Base-by-base conservation (phyloP, 1,140 invertebrate genomes). In the Papilio polytes region DNA sequence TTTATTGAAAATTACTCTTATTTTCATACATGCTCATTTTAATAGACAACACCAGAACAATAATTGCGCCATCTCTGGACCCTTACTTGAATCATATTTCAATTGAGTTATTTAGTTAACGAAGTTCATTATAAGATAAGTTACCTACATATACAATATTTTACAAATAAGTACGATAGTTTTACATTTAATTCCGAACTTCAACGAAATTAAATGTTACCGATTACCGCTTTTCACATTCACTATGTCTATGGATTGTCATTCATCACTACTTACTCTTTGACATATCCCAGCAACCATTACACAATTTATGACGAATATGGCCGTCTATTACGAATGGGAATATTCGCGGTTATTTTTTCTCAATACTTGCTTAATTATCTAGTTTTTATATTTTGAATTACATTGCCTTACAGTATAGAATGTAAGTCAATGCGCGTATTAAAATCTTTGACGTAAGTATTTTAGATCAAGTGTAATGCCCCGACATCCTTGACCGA, bases 371-470 rank as follows among this genome's bases (percentile, higher is more conserved):
- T 86, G 87, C 89, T 89, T 89, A 87, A 85, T 88, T 85, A 87
- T 90, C 81, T 84, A 85, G 36, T 84, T 89, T 88, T 84, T 74
- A 82, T 82, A 84, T 80, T 85, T 80, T 79, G 84, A 80, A 87
- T 82, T 87, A 87, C 85, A 87, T 91, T 92, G 88, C 80, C 88
- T 91, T 92, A 90, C 89, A 85, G 82, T 85, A 90, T 87, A 92
- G 92, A 87, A 94, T 94, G 92, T 92, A 93, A 94, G 91, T 92
- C 89, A 91, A 91, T 90, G 88, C 84, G 82, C 78, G 81, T 89
- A 89, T 90, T 90, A 86, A 90, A 91, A 87, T 85, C 81, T 85
- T 89, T 81, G 85, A 82, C 83, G 93, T 94, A 90, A 93, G 93
- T 94, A 91, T 85, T 78, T 83, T 80, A 76, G 41, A 80, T 44